Percentiles rank a stretch among this genome's conserved stretches.
phyloP scores from a whole-genome alignment of 1,140 invertebrate species.

The Polyergus mexicanus region DNA sequence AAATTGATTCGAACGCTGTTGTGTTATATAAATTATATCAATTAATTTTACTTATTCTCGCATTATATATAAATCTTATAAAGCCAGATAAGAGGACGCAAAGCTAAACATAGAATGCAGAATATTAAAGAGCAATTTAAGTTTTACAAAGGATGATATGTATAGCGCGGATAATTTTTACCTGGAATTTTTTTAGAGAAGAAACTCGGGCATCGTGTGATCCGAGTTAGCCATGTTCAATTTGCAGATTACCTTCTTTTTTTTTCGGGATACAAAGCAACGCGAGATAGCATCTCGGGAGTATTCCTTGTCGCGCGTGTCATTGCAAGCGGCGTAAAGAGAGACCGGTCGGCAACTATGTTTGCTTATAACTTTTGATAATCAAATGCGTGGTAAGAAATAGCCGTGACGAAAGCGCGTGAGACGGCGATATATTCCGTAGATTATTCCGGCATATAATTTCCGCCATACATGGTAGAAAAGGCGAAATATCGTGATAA shows the following conservation, averaged over 20 bases:
- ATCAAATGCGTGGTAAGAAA: slow-evolving; percentile 20
- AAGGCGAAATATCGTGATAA: neutral
- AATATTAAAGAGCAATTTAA: neutral
- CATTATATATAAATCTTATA: neutral
- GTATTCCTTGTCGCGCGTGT: neutral
- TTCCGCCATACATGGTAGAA: neutral
- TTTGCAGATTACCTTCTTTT: slow-evolving; percentile 4
- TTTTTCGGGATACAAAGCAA: slow-evolving; percentile 1
- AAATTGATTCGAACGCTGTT: neutral
- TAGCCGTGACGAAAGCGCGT: slow-evolving; percentile 1
- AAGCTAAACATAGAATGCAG: neutral
- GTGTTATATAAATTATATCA: neutral
- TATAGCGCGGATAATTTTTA: neutral
- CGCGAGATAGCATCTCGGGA: slow-evolving; percentile 28
- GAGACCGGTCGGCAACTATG: neutral
- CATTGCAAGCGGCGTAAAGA: neutral
- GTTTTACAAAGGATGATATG: neutral
- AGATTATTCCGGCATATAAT: slow-evolving; percentile 8
- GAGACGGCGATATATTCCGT: slow-evolving; percentile 4
- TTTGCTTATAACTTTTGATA: neutral
- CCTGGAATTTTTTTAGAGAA: neutral
- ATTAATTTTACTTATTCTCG: no score
- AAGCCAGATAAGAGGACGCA: neutral
- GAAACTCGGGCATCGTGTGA: neutral
- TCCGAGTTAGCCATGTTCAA: slow-evolving; percentile 20